These are phyloP conservation scores for Rhincodon typus DNA, from an alignment of 2,797 vertebrate species.

Conservation along the genomic window DNA sequence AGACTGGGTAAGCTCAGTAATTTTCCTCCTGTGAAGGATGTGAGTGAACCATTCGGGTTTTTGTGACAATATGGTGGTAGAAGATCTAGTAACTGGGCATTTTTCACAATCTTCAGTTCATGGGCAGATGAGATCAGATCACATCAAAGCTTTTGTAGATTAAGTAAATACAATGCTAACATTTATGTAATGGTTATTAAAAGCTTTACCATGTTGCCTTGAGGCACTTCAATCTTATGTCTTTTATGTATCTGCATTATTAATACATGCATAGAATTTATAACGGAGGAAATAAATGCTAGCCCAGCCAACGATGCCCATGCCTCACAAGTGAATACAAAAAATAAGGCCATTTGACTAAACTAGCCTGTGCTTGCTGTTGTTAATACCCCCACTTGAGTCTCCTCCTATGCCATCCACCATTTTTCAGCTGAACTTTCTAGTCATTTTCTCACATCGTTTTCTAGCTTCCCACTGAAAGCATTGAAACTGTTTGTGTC, in stretches of 20 bases:
- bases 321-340: too few relatives aligned
- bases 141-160: not conserved
- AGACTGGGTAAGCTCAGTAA: not conserved
- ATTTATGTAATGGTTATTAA: not conserved
- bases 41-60: not conserved
- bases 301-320: too few relatives aligned
- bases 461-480: not conserved
- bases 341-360: not conserved
- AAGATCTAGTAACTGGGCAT: not conserved
- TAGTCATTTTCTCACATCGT: not conserved
- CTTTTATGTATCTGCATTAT: slow-evolving; percentile 22
- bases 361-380: not conserved
- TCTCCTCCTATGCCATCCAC: not conserved
- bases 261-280: not conserved
- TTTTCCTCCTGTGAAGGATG: not conserved
- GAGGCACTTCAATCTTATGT: not conserved
- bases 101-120: not conserved
- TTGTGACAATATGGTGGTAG: not conserved
- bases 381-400: not conserved
- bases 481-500: not conserved
- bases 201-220: slow-evolving; percentile 20
- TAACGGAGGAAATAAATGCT: not conserved
- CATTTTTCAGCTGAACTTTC: not conserved
- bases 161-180: not conserved
- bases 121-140: not conserved